Base-by-base conservation (phyloP, 2,797 vertebrate species). In the Setipinna tenuifilis region DNA sequence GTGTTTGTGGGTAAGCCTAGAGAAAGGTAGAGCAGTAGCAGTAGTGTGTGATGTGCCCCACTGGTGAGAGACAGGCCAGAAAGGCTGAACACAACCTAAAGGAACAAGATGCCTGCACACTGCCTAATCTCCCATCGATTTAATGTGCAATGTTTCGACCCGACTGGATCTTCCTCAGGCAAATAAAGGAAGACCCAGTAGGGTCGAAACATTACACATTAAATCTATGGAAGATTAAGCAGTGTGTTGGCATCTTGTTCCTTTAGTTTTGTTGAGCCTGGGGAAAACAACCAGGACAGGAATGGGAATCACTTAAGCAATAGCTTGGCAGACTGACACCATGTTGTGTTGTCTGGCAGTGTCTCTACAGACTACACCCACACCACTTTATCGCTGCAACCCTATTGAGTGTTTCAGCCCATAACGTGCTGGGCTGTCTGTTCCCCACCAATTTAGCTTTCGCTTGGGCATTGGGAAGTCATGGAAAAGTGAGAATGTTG, bases 241-340 rank as follows among this genome's bases (percentile, higher is more conserved):
- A 14, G 9, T 9, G 50, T 14, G 9, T 7, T 0, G 50, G 50
- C 50, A 54, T 54, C 2, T 54, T 61, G 46, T 75, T 62, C 6
- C 62, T 50, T 54, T 31, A 57, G 14, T 54, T 48, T 4, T 54
- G 23, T 11, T 23, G 35, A 80, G 48, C 71, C 35, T 57, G 46
- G 19, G 10, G 44, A 54, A 31, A 85, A 85, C 84, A 82, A 78
- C 71, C 17, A 7, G 35, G 68, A 71, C 28, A 14, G 68, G 68
- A 31, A 78, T 41, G 71, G 71, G 71, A 12, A 78, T 44, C 71
- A 44, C 71, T 78, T 54, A 35, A 78, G 71, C 71, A 78, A 78
- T 44, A 41, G 71, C 71, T 78, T 78, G 71, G 71, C 71, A 78
- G 71, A 14, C 7, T 54, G 16, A 44, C 6, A 17, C 35, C 35